Evolutionary conservation across 2,113 vertebrate genomes (phyloP).

Genomic region (Stegastes partitus): DNA sequence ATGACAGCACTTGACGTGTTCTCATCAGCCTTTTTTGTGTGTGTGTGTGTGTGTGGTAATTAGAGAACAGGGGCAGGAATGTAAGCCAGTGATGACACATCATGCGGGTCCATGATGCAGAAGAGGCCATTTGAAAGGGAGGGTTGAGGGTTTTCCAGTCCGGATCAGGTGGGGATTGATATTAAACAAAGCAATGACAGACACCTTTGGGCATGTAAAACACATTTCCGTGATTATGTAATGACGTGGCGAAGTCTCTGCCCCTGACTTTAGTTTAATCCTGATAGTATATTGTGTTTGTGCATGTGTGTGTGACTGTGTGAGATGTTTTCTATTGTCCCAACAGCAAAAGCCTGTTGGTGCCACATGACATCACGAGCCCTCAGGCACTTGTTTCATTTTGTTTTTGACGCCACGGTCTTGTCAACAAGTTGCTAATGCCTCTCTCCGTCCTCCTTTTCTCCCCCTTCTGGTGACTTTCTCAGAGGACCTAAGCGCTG

Average conservation of each 20-base stretch:
- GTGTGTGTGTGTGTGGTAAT: too few species aligned
- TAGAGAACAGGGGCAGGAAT: conserved; percentile 16
- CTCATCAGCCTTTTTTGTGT: conserved; percentile 34
- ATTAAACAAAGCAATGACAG: conserved; percentile 36
- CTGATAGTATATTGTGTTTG: not conserved
- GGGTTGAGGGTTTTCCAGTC: conserved; percentile 14
- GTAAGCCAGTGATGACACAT: conserved; percentile 30
- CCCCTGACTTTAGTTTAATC: not conserved
- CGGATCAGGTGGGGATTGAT: conserved; percentile 60
- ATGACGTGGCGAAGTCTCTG: not conserved
- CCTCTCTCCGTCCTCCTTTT: not conserved
- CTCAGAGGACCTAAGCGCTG: conserved; percentile 49
- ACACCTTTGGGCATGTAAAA: not conserved
- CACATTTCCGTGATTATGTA: conserved; percentile 15
- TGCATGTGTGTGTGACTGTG: not conserved
- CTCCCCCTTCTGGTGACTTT: conserved; percentile 34
- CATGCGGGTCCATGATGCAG: conserved; percentile 3
- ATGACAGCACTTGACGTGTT: not conserved
- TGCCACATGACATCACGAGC: conserved; percentile 35
- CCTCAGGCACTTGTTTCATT: conserved; percentile 46
- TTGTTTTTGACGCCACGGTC: conserved; percentile 52
- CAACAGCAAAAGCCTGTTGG: conserved; percentile 47
- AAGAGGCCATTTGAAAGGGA: conserved; percentile 13
- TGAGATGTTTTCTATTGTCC: conserved; percentile 18
- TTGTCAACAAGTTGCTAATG: conserved; percentile 66